These are phyloP conservation scores for Microtus ochrogaster DNA, from an alignment of 2,113 vertebrate genomes.

Conservation along the genomic window DNA sequence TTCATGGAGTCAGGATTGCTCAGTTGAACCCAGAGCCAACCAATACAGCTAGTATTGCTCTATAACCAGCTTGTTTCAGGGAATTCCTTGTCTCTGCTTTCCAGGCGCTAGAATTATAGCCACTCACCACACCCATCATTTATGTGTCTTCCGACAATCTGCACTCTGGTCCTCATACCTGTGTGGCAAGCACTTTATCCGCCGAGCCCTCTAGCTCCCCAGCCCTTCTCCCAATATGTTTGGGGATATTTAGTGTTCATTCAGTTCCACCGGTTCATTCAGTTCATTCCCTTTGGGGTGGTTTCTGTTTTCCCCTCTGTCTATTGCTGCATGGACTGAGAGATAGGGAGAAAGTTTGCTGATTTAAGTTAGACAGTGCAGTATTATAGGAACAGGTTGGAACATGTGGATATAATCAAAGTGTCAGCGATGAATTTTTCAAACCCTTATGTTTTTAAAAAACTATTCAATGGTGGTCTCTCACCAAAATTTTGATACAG, in stretches of 20 bases:
- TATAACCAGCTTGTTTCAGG: too few relatives aligned
- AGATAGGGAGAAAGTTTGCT: not conserved
- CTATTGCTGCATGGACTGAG: not conserved
- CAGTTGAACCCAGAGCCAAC: too few relatives aligned
- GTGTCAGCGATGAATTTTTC: slow-evolving; percentile 65
- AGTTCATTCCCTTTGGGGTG: not conserved
- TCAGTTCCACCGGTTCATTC: too few relatives aligned
- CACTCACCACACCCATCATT: too few relatives aligned
- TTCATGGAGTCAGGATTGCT: too few relatives aligned
- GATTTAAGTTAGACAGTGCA: slow-evolving; percentile 35
- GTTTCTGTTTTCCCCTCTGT: not conserved
- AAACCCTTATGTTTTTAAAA: not conserved
- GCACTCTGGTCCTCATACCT: too few relatives aligned
- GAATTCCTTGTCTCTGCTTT: too few relatives aligned
- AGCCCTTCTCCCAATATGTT: not conserved
- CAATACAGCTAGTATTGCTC: too few relatives aligned
- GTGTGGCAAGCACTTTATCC: too few relatives aligned
- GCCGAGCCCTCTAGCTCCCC: not conserved
- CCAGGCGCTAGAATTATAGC: too few relatives aligned
- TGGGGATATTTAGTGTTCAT: not conserved
- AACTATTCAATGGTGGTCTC: slow-evolving; percentile 62
- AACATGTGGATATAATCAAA: slow-evolving; percentile 72
- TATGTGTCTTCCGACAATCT: too few relatives aligned
- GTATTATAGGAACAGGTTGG: slow-evolving; percentile 13
- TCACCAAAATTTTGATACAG: slow-evolving; percentile 34